Evolutionary conservation across 2,113 vertebrate species (phyloP).

Genomic region (Solea solea): DNA sequence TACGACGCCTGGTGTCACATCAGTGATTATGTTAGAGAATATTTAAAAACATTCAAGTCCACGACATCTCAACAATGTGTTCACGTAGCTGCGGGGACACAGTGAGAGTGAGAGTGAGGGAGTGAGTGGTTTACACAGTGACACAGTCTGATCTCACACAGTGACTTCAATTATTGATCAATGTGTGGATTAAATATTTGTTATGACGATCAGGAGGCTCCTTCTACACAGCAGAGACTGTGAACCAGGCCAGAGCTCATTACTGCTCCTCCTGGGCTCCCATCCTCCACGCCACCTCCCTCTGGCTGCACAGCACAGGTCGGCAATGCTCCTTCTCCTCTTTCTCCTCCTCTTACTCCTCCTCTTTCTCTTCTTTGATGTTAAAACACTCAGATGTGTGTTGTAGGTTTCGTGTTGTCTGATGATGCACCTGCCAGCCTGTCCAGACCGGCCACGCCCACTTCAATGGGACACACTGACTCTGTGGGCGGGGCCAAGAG

Average conservation of each 20-base stretch:
- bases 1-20: constrained; percentile 52
- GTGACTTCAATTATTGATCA: no score
- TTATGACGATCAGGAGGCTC: constrained; percentile 85
- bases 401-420: constrained; percentile 79
- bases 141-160: no score
- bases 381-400: neutral
- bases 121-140: no score
- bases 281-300: constrained; percentile 89
- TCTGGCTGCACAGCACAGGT: constrained; percentile 92
- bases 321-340: neutral
- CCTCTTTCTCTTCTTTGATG: neutral
- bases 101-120: no score
- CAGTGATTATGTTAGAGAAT: no score
- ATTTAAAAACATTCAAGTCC: no score
- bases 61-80: no score
- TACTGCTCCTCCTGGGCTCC: constrained; percentile 90
- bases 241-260: constrained; percentile 85
- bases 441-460: constrained; percentile 94
- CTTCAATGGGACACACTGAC: constrained; percentile 88
- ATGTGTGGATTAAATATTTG: no score
- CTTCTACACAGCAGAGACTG: constrained; percentile 91
- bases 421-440: constrained; percentile 87
- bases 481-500: constrained; percentile 84
- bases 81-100: no score
- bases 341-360: neutral